Evolutionary conservation across 2,113 vertebrate genomes (phyloP), one percentile per base, ranked within the genome.

Genomic region (Neodon shergylaensis): DNA sequence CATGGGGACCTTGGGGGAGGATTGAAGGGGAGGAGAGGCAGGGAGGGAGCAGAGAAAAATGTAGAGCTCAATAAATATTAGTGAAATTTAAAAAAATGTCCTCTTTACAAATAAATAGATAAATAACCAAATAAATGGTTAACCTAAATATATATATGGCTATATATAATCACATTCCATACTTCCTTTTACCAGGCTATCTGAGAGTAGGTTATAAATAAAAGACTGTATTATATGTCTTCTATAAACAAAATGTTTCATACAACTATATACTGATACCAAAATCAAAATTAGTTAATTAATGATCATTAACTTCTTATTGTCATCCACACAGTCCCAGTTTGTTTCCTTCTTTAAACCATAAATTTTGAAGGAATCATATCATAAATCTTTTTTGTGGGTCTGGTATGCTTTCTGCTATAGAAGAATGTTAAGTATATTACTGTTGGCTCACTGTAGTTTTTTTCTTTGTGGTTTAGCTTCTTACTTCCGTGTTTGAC

Each of bases 401-500:
- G 2, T 78, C n/a, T 47, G 17, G 33, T 13, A 49, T 91, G 66
- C 90, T 91, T 88, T 96, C 82, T 92, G 47, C 86, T 94, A 22
- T 28, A 89, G 77, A 87, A 74, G 42, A 95, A 93, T 68, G 26
- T 74, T 83, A 47, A 88, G 39, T 87, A 0, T 83, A 22, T 93
- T 81, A 79, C 63, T 90, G 3, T 96, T 95, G 93, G 13, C 84
- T 97, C 89, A 97, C 84, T 97, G 47, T 74, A 42, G 49, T 88
- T 83, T 68, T 54, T 92, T 94, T 86, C 68, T 96, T 95, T 96
- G 47, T 95, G 91, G 5, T 98, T 72, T 98, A 99, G 99, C 99
- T 99, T 98, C 98, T 99, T 96, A 99, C 99, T 99, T 99, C 99
- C 1, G 99, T 99, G 94, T 99, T 99, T 98, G 99, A 99, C 98